Conservation (phyloP, 2,888 invertebrate genomes). For the Shargacucullia verbasci region DNA sequence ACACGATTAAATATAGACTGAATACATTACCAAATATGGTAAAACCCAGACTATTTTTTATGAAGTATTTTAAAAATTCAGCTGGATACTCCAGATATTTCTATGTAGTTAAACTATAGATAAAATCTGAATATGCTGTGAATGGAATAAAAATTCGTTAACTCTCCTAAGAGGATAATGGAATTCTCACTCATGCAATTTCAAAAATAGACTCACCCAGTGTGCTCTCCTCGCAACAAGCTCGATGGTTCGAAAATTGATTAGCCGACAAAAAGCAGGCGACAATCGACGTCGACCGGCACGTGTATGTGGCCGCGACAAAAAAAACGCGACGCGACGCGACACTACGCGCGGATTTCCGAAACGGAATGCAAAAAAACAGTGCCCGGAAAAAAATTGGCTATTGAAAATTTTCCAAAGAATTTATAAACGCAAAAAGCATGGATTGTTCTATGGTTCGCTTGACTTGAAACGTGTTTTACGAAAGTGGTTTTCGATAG, state of each 20-base stretch:
- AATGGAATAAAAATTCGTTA: no score
- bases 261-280: constrained; percentile 69
- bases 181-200: not conserved
- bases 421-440: constrained; percentile 53
- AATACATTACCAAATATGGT: no score
- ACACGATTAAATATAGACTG: no score
- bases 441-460: constrained; percentile 50
- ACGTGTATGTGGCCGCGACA: constrained; percentile 67
- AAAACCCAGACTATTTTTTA: no score
- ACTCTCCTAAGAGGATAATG: not conserved
- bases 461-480: constrained; percentile 45
- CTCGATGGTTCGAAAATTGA: constrained; percentile 65
- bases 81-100: no score
- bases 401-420: constrained; percentile 50
- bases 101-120: no score
- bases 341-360: constrained; percentile 57
- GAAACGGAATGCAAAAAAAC: constrained; percentile 58
- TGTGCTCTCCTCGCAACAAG: constrained; percentile 54
- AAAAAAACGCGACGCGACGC: constrained; percentile 56
- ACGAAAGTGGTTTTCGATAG: constrained; percentile 26
- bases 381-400: constrained; percentile 39
- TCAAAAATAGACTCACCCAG: constrained; percentile 46
- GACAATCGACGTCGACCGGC: constrained; percentile 65
- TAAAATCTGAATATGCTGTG: no score
- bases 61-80: no score